Base-by-base conservation (phyloP, 2,113 vertebrate genomes). In the Solea senegalensis region DNA sequence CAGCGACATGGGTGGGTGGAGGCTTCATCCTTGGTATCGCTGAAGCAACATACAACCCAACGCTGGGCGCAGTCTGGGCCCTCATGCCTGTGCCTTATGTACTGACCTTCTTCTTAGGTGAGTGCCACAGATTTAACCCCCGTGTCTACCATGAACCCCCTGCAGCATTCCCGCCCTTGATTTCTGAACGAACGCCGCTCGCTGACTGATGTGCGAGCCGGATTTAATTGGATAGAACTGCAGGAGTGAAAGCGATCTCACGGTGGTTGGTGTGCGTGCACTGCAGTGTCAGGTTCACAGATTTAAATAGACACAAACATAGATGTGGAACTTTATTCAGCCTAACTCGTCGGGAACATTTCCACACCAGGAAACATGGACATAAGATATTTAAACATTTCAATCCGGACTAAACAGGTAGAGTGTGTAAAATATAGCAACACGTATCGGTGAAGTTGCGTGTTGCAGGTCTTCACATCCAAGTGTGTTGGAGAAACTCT, bases 1-100 rank as follows among this genome's bases (percentile, higher is more conserved):
- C 84, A 96, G 95, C 95, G 26, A 95, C 94, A 0, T 95, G 95
- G 94, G 94, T 96, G 43, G 95, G 95, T 74, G 95, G 95, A 84
- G 94, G 93, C 12, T 96, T 95, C 69, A 94, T 96, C 61, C 92
- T 95, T 0, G 94, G 94, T 21, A 95, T 92, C 7, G 94, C 95
- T 74, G 95, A 96, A 82, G 93, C 94, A 0, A 87, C 94, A 28
- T 96, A 96, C 73, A 91, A 94, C 76, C 95, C 95, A 28, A 93
- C 92, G 2, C 89, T 93, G 15, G 95, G 95, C 2, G 82, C 95
- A 1, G 57, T 93, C 27, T 96, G 95, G 95, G 92, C 94, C 34
- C 93, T 95, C 39, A 95, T 93, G 53, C 94, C 94, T 9, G 77
- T 94, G 55, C 94, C 93, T 54, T 95, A 95, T 67, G 90, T 94